Percentiles rank a stretch among this genome's conserved stretches.
These are phyloP conservation scores for Morphnarchus princeps DNA, from an alignment of 2,113 vertebrate genomes.

Conservation along the genomic window DNA sequence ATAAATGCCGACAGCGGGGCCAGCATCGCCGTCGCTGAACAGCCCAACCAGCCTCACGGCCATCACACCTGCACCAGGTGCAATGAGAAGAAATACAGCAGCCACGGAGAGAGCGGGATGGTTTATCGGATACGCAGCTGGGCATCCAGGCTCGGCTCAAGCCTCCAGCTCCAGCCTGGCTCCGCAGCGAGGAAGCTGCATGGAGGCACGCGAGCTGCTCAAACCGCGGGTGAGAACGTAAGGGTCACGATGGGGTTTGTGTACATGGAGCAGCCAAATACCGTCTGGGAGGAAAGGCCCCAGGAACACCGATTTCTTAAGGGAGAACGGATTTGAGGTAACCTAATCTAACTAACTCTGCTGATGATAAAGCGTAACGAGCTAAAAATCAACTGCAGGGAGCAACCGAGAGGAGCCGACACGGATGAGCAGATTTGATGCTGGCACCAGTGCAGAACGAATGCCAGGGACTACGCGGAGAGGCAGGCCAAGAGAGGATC, in stretches of 20 bases:
- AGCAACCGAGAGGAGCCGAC: neutral
- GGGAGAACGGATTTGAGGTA: neutral
- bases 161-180: neutral
- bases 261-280: neutral
- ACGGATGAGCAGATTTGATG: constrained; percentile 6
- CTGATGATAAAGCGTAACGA: neutral
- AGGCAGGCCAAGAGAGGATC: constrained; percentile 22
- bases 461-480: neutral
- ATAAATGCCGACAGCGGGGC: neutral
- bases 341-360: neutral
- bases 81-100: neutral
- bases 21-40: fast-evolving
- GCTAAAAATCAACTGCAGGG: neutral
- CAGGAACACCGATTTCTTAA: neutral
- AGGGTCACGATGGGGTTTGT: neutral
- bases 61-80: neutral
- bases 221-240: neutral
- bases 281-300: neutral
- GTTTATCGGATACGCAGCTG: fast-evolving
- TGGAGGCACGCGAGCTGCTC: neutral
- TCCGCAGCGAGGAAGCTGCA: neutral
- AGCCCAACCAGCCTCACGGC: neutral
- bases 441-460: constrained; percentile 45
- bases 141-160: fast-evolving
- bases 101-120: neutral